Conservation (phyloP, 2,797 vertebrate genomes). For the Anabas testudineus region DNA sequence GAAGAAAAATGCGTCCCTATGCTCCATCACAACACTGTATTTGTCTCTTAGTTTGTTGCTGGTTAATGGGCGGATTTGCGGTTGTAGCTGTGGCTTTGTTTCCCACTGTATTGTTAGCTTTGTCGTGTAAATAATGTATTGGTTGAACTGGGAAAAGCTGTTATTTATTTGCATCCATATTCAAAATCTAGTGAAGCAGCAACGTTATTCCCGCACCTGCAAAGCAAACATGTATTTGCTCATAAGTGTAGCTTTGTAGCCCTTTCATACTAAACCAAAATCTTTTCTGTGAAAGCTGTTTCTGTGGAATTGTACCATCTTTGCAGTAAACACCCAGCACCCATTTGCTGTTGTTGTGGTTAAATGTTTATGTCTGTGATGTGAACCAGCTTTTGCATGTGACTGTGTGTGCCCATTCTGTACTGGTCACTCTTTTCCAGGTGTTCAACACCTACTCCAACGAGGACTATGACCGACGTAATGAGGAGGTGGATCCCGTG, state of each 20-base stretch:
- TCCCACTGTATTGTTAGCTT: slow-evolving; percentile 3
- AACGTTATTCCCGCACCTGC: neutral
- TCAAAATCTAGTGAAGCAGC: neutral
- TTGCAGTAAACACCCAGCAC: neutral
- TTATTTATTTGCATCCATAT: slow-evolving; percentile 5
- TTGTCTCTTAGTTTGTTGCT: slow-evolving; percentile 24
- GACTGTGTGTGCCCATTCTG: neutral
- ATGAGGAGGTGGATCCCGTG: slow-evolving; percentile 97
- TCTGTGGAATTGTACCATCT: neutral
- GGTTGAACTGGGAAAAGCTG: neutral
- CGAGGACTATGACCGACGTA: slow-evolving; percentile 97
- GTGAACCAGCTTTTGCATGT: too few species aligned
- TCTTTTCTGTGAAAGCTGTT: too few species aligned
- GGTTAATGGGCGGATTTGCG: slow-evolving; percentile 22
- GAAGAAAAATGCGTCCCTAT: slow-evolving; percentile 15
- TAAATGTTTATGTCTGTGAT: neutral
- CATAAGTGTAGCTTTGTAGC: neutral
- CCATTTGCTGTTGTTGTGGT: neutral
- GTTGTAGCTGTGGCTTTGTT: slow-evolving; percentile 23
- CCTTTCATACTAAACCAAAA: too few species aligned
- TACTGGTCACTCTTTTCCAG: slow-evolving; percentile 72
- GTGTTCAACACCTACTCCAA: slow-evolving; percentile 99
- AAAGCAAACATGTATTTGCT: slow-evolving; percentile 1
- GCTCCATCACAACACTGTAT: slow-evolving; percentile 8
- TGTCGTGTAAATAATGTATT: slow-evolving; percentile 12